A percentile compares a stretch with the other conserved stretches of the same genome.
These are phyloP conservation scores for Psephotus haematonotus DNA, from an alignment of 2,113 vertebrate genomes.

Conservation along the genomic window DNA sequence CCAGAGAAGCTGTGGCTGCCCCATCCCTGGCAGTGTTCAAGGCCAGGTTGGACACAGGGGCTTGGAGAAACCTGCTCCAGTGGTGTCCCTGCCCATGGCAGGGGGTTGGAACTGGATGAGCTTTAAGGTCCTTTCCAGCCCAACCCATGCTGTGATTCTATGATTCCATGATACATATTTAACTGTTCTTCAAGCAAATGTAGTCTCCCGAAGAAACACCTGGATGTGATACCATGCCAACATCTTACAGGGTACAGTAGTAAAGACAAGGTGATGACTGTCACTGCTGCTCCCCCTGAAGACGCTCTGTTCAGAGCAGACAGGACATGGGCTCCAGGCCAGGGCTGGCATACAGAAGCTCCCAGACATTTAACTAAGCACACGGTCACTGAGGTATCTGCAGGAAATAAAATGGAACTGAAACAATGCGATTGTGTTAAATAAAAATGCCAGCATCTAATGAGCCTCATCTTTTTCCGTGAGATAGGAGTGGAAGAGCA, in stretches of 20 bases:
- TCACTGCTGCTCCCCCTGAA: background rate
- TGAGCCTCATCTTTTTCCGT: background rate
- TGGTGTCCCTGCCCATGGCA: background rate
- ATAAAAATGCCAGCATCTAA: background rate
- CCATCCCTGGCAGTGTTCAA: no score
- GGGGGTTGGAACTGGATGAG: background rate
- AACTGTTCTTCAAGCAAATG: background rate
- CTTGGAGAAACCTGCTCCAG: background rate
- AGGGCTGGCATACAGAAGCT: background rate
- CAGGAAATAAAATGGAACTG: conserved; percentile 6
- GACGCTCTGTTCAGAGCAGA: background rate
- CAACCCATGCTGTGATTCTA: background rate
- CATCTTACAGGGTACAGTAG: background rate
- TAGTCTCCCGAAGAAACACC: background rate
- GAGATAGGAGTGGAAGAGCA: background rate
- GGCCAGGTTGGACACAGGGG: no score
- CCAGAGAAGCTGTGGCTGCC: background rate
- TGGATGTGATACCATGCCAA: background rate
- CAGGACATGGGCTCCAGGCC: background rate
- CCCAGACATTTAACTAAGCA: background rate
- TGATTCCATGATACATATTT: background rate
- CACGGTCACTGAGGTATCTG: background rate
- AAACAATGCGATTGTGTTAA: conserved; percentile 34
- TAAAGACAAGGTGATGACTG: background rate
- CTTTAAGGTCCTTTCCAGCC: background rate